phyloP scores from a whole-genome alignment of 2,888 invertebrate species.

The Caenorhabditis sulstoni region DNA sequence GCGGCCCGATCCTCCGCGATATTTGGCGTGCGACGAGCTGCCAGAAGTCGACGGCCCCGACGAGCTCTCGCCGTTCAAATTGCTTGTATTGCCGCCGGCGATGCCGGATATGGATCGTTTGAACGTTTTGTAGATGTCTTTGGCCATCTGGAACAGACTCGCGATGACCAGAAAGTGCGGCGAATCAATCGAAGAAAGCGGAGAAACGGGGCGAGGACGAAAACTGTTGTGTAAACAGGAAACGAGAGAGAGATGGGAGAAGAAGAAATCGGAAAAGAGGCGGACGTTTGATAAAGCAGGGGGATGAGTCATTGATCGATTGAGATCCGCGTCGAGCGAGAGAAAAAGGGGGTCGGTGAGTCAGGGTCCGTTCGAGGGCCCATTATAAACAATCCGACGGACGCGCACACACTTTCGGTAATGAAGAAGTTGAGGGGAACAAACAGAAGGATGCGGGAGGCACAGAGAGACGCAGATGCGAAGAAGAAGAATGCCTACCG shows the following conservation, averaged over 20 bases:
- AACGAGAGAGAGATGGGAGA: constrained; percentile 4
- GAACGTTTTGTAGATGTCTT: constrained; percentile 76
- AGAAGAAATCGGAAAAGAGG: constrained; percentile 8
- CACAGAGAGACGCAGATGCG: background rate
- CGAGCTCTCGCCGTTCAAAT: constrained; percentile 37
- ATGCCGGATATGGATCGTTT: constrained; percentile 74
- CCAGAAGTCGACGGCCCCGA: constrained; percentile 30
- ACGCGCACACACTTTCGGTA: background rate
- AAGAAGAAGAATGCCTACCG: background rate
- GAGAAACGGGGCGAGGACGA: background rate
- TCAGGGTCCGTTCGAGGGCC: no score
- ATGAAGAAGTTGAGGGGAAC: background rate
- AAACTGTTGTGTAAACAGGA: background rate
- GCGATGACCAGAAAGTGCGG: background rate
- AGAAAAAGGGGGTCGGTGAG: background rate
- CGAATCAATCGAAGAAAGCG: background rate
- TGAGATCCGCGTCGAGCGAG: background rate
- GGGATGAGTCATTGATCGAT: constrained; percentile 32
- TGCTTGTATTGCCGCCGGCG: constrained; percentile 31
- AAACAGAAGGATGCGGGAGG: background rate
- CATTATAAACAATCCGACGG: no score
- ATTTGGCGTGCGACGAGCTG: constrained; percentile 47
- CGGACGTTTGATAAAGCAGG: constrained; percentile 16
- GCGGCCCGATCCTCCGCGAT: constrained; percentile 66
- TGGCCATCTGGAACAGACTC: constrained; percentile 51